Evolutionary conservation across 2,797 vertebrate genomes (phyloP).

Genomic region (Heteromormyrus szaboi): DNA sequence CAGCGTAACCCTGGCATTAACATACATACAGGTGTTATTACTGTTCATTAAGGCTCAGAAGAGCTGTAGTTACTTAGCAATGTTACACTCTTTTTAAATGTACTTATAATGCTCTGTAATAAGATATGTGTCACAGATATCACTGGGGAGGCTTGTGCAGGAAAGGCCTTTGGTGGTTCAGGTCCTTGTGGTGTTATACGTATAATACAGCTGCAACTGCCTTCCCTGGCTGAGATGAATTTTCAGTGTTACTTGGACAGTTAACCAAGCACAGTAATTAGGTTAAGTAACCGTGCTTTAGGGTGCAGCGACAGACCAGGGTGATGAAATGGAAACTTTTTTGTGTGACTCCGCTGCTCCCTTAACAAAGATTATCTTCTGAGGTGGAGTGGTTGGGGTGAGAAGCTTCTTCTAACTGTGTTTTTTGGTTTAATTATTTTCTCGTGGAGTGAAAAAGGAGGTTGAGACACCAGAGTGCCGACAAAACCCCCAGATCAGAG

Average conservation of each 20-base stretch:
- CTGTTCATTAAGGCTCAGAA: neutral
- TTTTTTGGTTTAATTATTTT: neutral
- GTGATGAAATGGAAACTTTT: neutral
- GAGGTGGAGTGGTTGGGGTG: neutral
- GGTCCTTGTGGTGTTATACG: neutral
- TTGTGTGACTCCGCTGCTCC: neutral
- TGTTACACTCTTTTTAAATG: neutral
- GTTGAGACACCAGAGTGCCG: neutral
- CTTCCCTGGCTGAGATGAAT: neutral
- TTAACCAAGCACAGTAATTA: neutral
- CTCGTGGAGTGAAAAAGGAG: neutral
- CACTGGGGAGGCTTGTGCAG: neutral
- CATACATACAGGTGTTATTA: neutral
- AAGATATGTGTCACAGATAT: neutral
- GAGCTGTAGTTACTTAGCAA: neutral
- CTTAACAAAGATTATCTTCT: neutral
- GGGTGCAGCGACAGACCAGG: neutral
- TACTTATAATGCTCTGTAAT: neutral
- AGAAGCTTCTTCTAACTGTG: neutral
- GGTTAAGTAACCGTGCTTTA: neutral
- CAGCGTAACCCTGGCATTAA: neutral
- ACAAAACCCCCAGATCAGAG: neutral
- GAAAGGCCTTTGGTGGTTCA: neutral
- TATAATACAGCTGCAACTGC: neutral
- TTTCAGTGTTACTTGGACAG: neutral